Conservation (phyloP, 2,888 invertebrate species). For the Aproaerema taeniolella region DNA sequence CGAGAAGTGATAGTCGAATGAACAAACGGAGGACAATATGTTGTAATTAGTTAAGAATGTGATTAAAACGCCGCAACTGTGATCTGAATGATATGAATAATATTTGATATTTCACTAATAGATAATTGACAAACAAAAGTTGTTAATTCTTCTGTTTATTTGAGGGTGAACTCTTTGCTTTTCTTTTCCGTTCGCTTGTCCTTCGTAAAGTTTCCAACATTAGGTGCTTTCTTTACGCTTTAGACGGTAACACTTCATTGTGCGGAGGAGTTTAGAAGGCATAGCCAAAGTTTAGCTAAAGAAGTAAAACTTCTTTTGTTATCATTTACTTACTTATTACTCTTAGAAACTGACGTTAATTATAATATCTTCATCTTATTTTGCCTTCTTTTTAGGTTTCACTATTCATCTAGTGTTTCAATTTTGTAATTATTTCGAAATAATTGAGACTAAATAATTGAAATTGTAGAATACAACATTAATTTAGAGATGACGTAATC, state of each 20-base stretch:
- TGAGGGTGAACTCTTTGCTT: conserved; percentile 37
- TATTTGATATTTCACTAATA: conserved; percentile 77
- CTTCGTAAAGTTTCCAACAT: conserved; percentile 40
- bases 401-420: too few relatives aligned
- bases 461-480: conserved; percentile 54
- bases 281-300: conserved; percentile 72
- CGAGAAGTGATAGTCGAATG: conserved; percentile 53
- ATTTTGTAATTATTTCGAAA: conserved; percentile 49
- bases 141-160: conserved; percentile 54
- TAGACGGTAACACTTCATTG: conserved; percentile 50
- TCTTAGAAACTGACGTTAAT: too few relatives aligned
- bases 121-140: conserved; percentile 68
- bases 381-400: conserved; percentile 1
- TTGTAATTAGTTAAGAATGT: conserved; percentile 76
- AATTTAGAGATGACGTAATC: conserved; percentile 61
- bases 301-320: conserved; percentile 61
- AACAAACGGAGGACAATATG: conserved; percentile 73
- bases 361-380: too few relatives aligned
- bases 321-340: conserved; percentile 23
- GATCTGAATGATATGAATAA: conserved; percentile 79
- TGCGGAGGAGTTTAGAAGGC: conserved; percentile 58
- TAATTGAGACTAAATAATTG: conserved; percentile 33
- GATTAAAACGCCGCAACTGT: conserved; percentile 78
- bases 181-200: conserved; percentile 43
- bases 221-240: conserved; percentile 70